Evolutionary conservation across 1,140 invertebrate genomes (phyloP), one percentile per base, ranked within the genome.

Genomic region (Sminthurinus signatus): DNA sequence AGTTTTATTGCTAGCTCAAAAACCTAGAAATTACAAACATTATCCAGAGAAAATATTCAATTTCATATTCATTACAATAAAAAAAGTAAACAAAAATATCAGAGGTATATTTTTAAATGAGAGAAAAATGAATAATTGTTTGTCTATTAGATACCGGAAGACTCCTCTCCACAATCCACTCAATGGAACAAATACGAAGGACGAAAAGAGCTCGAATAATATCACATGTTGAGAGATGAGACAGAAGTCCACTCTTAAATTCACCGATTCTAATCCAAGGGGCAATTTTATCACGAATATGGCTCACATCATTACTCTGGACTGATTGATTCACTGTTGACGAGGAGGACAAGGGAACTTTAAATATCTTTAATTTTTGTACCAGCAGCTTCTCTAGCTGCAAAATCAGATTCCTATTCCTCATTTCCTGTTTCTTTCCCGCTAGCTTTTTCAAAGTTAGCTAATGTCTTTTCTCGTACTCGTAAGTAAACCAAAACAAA

Each of bases 111-210:
- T 62, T 19, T 60, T 50, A 64, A 59, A 59, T 46, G 25, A 28
- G 48, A 44, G 2, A 29, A 46, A 17, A 43, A 3, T 27, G 21
- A 52, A 23, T 36, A 48, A 19, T 60, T 25, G 28, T 60, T 54
- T 39, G 10, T 23, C 23, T 48, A 21, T 42, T 15, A n/a, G 27
- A 59, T 61, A 76, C 75, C 65, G 73, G 59, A 12, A 68, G 59
- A 50, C 73, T 73, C 50, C 71, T 69, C 50, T 73, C 69, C 4
- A 76, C 75, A 21, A 76, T 44, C 5, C 61, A 60, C 57, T 76
- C 72, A 10, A 66, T 60, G 14, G 74, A 73, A 44, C 75, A 76
- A 5, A 74, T 43, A 19, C 65, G 39, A 0, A 76, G 68, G 14
- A 76, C 73, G 42, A 73, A 57, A 0, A 75, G 58, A 5, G 74